These are phyloP conservation scores for Zaprionus obscuricornis DNA, from an alignment of 2,888 invertebrate species.

Conservation along the genomic window DNA sequence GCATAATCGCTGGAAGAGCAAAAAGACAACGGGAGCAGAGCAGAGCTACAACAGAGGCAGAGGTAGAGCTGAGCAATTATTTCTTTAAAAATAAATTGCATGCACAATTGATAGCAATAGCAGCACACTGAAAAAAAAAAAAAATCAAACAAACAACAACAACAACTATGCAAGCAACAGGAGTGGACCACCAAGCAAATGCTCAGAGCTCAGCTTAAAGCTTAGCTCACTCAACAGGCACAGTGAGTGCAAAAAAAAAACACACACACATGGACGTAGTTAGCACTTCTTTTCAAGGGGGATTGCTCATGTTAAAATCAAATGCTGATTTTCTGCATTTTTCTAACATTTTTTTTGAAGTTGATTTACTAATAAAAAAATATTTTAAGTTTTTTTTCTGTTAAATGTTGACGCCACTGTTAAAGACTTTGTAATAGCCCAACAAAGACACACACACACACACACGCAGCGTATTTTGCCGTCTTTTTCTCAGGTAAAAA, in stretches of 20 bases:
- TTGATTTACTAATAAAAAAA: too few species aligned
- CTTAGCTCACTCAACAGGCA: conserved; percentile 12
- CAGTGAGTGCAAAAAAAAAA: conserved; percentile 3
- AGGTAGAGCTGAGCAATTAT: conserved; percentile 70
- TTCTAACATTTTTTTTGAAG: too few species aligned
- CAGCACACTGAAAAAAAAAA: conserved; percentile 16
- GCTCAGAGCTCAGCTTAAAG: conserved; percentile 14
- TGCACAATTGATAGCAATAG: conserved; percentile 78
- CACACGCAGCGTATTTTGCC: too few species aligned
- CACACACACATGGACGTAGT: conserved; percentile 5
- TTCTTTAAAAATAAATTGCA: conserved; percentile 78
- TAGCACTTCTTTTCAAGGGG: too few species aligned
- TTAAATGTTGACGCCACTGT: conserved; percentile 3
- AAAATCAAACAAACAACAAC: conserved; percentile 18
- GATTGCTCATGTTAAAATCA: too few species aligned
- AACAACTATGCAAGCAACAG: conserved; percentile 44
- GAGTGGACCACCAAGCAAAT: conserved; percentile 65
- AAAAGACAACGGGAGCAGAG: conserved; percentile 15
- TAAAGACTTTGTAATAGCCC: conserved; percentile 29
- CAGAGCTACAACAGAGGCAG: too few species aligned
- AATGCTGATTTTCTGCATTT: too few species aligned
- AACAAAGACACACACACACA: too few species aligned
- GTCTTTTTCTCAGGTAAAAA: conserved; percentile 51
- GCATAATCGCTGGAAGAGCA: conserved; percentile 70
- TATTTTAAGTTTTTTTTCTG: too few species aligned